Evolutionary conservation across 1,140 invertebrate genomes (phyloP).

Genomic region (Formica exsecta): DNA sequence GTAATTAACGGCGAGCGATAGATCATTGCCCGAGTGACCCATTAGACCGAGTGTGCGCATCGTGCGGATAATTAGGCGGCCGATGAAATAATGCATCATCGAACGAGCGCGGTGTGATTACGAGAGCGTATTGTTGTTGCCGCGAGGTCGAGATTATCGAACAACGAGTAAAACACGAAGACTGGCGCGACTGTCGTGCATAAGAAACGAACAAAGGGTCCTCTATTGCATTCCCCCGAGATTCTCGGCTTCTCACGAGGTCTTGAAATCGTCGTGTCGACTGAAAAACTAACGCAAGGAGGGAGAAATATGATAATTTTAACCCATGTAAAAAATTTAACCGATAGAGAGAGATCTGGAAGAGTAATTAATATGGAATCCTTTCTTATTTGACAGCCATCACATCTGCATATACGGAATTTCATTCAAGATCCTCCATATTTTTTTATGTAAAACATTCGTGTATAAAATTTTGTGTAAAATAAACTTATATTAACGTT

Average conservation of each 20-base stretch:
- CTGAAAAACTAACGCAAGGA: background rate
- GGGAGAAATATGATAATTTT: conserved; percentile 29
- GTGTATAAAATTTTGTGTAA: background rate
- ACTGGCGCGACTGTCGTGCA: background rate
- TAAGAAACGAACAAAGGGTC: conserved; percentile 44
- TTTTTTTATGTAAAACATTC: background rate
- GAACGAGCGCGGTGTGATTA: conserved; percentile 10
- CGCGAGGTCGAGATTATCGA: conserved; percentile 33
- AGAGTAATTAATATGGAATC: conserved; percentile 18
- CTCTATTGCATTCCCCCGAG: conserved; percentile 29
- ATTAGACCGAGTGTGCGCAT: conserved; percentile 26
- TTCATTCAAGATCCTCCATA: background rate
- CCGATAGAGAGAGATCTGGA: background rate
- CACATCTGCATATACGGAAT: background rate
- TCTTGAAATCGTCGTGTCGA: background rate
- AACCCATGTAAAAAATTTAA: conserved; percentile 4
- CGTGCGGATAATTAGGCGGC: conserved; percentile 39
- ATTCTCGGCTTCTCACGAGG: background rate
- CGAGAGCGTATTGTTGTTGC: conserved; percentile 38
- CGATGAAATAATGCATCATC: conserved; percentile 57
- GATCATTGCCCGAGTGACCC: conserved; percentile 29
- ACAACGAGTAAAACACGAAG: background rate
- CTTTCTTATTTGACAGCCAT: conserved; percentile 22
- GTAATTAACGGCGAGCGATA: conserved; percentile 54
- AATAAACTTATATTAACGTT: background rate